Percentiles rank a stretch among this genome's conserved stretches.
Conservation (phyloP, 2,888 invertebrate genomes). For the Tolmerus cingulatus region DNA sequence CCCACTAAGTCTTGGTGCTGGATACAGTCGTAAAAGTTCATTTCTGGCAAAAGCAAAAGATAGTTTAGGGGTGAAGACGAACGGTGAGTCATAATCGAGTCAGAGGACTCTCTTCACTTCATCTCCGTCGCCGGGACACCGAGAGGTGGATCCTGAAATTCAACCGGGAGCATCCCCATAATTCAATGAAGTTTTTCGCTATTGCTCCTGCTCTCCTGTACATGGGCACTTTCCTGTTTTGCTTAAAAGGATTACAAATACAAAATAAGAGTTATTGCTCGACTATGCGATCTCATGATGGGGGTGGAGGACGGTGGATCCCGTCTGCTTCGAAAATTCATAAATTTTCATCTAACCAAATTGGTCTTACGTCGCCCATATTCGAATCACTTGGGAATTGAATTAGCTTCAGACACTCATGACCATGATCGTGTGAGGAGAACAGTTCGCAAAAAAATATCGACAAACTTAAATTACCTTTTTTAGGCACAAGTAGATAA, state of each 20-base stretch:
- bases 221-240: not conserved
- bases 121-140: not conserved
- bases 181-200: slow-evolving; percentile 2
- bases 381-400: not conserved
- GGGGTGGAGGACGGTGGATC: not conserved
- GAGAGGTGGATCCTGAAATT: not conserved
- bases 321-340: not conserved
- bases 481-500: not conserved
- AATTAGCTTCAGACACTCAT: not conserved
- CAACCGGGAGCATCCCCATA: not conserved
- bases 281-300: not conserved
- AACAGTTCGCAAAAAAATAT: not conserved
- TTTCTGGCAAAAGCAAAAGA: slow-evolving; percentile 1
- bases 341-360: not conserved
- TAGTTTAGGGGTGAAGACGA: not conserved
- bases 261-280: not conserved
- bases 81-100: slow-evolving; percentile 15
- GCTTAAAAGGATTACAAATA: slow-evolving; percentile 11
- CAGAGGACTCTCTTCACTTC: not conserved
- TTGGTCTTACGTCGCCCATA: not conserved
- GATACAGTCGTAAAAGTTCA: not conserved
- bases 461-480: not conserved
- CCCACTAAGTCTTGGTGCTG: not conserved
- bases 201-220: not conserved
- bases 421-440: not conserved